Conservation (phyloP, 2,113 vertebrate species). For the Alectura lathami region DNA sequence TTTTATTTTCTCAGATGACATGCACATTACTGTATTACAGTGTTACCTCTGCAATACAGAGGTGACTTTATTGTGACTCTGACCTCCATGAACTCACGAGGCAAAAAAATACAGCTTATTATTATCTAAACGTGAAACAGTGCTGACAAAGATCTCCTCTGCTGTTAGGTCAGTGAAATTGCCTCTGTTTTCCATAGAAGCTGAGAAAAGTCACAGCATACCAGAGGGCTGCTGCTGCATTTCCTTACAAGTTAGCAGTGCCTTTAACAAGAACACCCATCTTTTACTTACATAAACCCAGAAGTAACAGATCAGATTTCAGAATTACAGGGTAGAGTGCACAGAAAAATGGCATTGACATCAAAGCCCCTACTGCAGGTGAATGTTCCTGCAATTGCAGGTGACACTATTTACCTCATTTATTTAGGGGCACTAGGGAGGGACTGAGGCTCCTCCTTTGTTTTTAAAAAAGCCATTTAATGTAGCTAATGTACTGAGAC, state of each 20-base stretch:
- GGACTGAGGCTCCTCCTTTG: no score
- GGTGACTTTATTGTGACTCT: neutral
- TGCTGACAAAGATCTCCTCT: neutral
- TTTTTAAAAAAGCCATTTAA: neutral
- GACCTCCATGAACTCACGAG: neutral
- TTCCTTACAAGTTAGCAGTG: neutral
- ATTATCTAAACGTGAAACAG: no score
- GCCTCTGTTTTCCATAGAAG: neutral
- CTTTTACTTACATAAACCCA: no score
- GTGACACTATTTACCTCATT: neutral
- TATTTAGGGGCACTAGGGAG: no score
- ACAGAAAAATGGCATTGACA: neutral
- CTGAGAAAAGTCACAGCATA: neutral
- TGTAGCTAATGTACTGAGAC: neutral
- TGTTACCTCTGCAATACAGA: neutral
- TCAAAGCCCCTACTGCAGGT: neutral
- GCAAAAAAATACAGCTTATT: neutral
- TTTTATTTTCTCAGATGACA: neutral
- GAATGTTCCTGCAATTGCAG: neutral
- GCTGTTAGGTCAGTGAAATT: accelerated
- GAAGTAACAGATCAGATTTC: neutral
- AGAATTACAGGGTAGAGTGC: neutral
- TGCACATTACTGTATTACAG: neutral
- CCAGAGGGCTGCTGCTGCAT: neutral
- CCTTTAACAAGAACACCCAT: neutral